phyloP scores from a whole-genome alignment of 2,113 vertebrate genomes.

The Chloropsis cyanopogon region DNA sequence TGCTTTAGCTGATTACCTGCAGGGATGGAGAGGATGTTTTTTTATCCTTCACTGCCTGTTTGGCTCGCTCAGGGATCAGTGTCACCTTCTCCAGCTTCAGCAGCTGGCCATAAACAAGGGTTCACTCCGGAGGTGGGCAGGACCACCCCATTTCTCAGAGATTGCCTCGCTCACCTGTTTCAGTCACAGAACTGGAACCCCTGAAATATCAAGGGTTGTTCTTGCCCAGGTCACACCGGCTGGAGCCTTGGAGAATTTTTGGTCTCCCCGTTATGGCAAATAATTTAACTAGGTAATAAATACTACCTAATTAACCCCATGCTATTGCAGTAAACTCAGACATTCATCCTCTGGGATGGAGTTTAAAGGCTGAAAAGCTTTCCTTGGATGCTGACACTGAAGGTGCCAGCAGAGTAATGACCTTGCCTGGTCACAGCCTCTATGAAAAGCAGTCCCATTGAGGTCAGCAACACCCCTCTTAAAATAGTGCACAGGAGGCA shows the following conservation, averaged over 20 bases:
- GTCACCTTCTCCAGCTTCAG: not conserved
- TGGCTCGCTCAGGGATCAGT: not conserved
- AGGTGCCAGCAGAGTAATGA: not conserved
- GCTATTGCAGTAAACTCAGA: not conserved
- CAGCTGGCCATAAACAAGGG: not conserved
- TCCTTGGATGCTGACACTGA: not conserved
- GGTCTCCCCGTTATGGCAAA: not conserved
- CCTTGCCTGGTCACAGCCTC: not conserved
- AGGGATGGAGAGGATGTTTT: not conserved
- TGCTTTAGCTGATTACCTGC: not conserved
- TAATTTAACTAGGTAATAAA: not conserved
- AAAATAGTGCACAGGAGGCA: constrained; percentile 4
- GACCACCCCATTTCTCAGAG: not conserved
- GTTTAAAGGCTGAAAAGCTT: not conserved
- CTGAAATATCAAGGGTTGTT: fast-evolving
- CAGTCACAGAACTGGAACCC: not conserved
- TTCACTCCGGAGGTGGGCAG: not conserved
- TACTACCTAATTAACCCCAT: not conserved
- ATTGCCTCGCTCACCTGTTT: not conserved
- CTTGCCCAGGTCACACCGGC: not conserved
- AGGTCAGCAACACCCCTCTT: not conserved
- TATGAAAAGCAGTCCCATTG: not conserved
- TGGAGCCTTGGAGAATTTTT: not conserved
- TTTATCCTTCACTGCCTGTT: not conserved
- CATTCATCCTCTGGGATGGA: not conserved